Percentiles rank a stretch among this genome's conserved stretches.
Evolutionary conservation across 2,113 vertebrate genomes (phyloP).

Genomic region (Atractosteus spatula): DNA sequence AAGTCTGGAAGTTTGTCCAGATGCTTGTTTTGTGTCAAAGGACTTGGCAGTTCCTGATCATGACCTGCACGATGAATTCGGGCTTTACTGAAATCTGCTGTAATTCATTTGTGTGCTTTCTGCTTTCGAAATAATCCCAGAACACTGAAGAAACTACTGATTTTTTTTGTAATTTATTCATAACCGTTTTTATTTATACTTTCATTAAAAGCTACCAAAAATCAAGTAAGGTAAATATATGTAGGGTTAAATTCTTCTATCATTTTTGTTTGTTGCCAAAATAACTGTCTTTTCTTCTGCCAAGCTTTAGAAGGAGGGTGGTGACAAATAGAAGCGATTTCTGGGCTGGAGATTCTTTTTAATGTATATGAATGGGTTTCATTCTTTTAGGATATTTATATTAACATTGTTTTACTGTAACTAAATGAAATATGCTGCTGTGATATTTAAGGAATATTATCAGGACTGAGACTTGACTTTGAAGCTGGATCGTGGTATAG

Average conservation of each 20-base stretch:
- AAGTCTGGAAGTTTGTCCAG: constrained; percentile 7
- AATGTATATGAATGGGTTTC: not conserved
- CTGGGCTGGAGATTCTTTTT: not conserved
- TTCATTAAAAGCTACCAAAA: constrained; percentile 13
- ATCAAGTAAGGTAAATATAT: not conserved
- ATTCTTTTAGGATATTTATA: constrained; percentile 16
- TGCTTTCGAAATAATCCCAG: constrained; percentile 13
- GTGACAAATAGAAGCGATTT: not conserved
- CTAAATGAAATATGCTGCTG: constrained; percentile 36
- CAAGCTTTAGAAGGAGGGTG: not conserved
- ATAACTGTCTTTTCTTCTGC: constrained; percentile 23
- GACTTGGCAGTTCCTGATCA: not conserved
- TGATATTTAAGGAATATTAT: constrained; percentile 21
- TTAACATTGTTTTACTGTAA: constrained; percentile 23
- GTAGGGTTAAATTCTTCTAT: constrained; percentile 5
- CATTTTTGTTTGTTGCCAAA: constrained; percentile 38
- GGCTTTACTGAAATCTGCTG: not conserved
- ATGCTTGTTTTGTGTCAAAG: not conserved
- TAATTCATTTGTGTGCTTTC: not conserved
- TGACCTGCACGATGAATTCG: not conserved
- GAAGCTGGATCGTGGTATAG: not conserved
- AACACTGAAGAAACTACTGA: constrained; percentile 22
- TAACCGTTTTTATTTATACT: constrained; percentile 10
- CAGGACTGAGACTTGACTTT: not conserved
- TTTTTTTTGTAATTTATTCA: constrained; percentile 17